These are phyloP conservation scores for Scarus forsteni DNA, from an alignment of 2,797 vertebrate species.

Conservation along the genomic window DNA sequence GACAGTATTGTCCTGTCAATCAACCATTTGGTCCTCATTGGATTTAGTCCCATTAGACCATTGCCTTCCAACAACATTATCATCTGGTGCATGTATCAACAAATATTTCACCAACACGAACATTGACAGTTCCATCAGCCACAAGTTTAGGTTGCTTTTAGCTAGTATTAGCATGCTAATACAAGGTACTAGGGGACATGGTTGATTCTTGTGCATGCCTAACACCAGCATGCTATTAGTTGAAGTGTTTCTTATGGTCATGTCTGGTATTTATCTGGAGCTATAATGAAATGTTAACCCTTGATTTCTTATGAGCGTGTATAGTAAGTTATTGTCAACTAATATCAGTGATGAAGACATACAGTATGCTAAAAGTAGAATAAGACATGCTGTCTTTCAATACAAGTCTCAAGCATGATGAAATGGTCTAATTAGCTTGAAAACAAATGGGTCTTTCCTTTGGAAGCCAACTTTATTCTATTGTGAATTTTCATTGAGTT, in stretches of 20 bases:
- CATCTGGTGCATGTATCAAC: background rate
- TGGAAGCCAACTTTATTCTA: background rate
- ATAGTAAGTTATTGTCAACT: too few relatives aligned
- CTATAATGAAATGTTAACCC: too few relatives aligned
- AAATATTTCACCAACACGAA: too few relatives aligned
- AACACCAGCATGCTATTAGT: background rate
- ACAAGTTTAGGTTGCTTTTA: background rate
- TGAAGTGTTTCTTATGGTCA: too few relatives aligned
- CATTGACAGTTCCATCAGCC: background rate
- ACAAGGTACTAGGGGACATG: background rate
- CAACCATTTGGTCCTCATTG: constrained; percentile 6
- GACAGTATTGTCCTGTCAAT: background rate
- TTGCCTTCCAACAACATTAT: background rate
- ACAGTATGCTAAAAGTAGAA: too few relatives aligned
- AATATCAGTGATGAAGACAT: too few relatives aligned
- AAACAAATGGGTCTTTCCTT: background rate
- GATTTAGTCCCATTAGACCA: background rate
- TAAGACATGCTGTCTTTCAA: too few relatives aligned
- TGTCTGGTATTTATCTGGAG: too few relatives aligned
- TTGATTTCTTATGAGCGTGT: too few relatives aligned
- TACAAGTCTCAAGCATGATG: too few relatives aligned
- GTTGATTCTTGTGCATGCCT: background rate
- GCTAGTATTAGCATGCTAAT: background rate
- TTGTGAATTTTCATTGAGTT: background rate
- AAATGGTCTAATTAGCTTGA: background rate